Percentiles rank a stretch among this genome's conserved stretches.
Conservation (phyloP, 2,113 vertebrate species). For the Xenopus borealis region DNA sequence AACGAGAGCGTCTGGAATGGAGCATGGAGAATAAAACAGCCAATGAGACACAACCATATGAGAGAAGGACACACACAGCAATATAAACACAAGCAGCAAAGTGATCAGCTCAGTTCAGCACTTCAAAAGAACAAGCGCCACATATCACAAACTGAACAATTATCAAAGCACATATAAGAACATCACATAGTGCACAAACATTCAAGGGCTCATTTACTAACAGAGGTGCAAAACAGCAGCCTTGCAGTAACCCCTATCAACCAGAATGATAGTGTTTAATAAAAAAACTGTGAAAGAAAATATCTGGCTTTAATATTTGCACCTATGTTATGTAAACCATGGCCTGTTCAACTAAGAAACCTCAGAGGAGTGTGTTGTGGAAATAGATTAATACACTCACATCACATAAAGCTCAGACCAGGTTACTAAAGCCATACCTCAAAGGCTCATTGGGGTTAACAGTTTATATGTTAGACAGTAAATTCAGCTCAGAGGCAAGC, state of each 20-base stretch:
- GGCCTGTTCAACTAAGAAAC: not conserved
- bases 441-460: not conserved
- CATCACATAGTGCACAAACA: not conserved
- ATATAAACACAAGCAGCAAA: not conserved
- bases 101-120: not conserved
- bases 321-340: no score
- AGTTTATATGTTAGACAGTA: not conserved
- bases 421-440: no score
- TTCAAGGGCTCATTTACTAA: no score
- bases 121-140: not conserved
- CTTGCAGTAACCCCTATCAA: no score
- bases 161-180: not conserved
- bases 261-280: no score
- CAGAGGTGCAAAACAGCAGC: no score
- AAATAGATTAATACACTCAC: not conserved
- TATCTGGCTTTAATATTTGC: no score
- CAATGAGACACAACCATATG: slow-evolving; percentile 29
- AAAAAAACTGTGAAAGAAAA: no score
- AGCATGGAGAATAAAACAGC: slow-evolving; percentile 43
- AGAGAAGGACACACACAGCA: not conserved
- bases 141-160: not conserved
- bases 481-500: not conserved
- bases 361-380: not conserved
- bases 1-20: slow-evolving; percentile 26
- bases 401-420: no score